Conservation (phyloP, 2,797 vertebrate genomes). For the Labeo calbasu region DNA sequence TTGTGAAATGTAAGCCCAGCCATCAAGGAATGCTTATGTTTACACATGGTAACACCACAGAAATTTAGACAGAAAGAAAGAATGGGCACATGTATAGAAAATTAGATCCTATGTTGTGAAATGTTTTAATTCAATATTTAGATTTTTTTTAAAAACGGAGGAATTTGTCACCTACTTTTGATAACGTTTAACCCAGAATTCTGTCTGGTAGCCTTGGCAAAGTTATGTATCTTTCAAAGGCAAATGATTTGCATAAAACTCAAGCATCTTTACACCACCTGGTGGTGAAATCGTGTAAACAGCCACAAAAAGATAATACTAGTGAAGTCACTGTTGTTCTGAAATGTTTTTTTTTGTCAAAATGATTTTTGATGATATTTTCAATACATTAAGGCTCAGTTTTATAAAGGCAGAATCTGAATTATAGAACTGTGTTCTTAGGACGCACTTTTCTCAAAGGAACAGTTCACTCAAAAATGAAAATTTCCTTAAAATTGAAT, state of each 20-base stretch:
- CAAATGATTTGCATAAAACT: background rate
- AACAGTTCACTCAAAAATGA: background rate
- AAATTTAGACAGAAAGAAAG: background rate
- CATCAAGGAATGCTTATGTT: background rate
- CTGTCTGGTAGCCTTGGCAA: background rate
- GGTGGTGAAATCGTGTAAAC: background rate
- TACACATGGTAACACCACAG: background rate
- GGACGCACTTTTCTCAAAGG: background rate
- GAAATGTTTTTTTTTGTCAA: background rate
- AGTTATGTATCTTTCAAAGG: background rate
- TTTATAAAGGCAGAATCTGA: background rate
- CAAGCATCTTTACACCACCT: background rate
- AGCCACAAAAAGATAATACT: background rate
- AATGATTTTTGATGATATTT: background rate
- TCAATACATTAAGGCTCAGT: background rate
- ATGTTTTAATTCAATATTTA: background rate
- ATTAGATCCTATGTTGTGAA: background rate
- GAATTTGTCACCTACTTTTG: background rate
- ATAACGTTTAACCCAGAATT: background rate
- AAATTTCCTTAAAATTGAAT: background rate
- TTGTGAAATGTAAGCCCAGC: background rate
- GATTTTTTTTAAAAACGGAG: too few relatives aligned
- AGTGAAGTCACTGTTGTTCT: background rate
- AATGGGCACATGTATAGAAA: background rate
- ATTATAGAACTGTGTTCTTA: background rate